Evolutionary conservation across 2,113 vertebrate genomes (phyloP).

Genomic region (Galemys pyrenaicus): DNA sequence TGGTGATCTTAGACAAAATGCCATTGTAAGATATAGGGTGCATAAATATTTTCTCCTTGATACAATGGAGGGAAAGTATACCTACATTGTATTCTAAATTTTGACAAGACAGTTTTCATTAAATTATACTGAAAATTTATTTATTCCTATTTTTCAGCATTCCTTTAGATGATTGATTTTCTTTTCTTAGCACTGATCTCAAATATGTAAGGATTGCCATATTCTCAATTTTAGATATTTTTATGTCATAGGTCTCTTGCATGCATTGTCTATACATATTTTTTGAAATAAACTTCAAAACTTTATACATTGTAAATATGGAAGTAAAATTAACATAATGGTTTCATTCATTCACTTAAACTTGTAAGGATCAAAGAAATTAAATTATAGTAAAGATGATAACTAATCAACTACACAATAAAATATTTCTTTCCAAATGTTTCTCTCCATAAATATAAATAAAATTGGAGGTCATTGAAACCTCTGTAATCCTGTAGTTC

Average conservation of each 20-base stretch:
- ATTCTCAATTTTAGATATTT: not conserved
- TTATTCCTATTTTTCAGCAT: not conserved
- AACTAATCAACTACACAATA: not conserved
- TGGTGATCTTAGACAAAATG: too few relatives aligned
- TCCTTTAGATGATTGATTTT: not conserved
- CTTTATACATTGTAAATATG: not conserved
- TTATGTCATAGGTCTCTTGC: fast-evolving
- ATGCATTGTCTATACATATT: not conserved
- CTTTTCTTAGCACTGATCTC: fast-evolving
- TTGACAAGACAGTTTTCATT: not conserved
- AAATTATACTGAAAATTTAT: not conserved
- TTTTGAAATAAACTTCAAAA: not conserved
- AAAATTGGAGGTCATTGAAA: not conserved
- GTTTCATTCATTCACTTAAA: not conserved
- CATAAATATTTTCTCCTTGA: not conserved
- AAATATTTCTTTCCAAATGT: not conserved
- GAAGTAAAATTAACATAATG: not conserved
- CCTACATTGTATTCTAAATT: not conserved
- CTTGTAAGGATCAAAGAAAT: not conserved
- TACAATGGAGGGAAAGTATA: not conserved
- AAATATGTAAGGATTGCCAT: not conserved
- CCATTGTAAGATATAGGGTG: too few relatives aligned
- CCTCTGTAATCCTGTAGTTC: fast-evolving
- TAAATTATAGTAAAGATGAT: not conserved
- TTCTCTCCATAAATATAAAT: not conserved